Percentiles rank a stretch among this genome's conserved stretches.
These are phyloP conservation scores for Urocyon cinereoargenteus DNA, from an alignment of 2,797 vertebrate species.

Conservation along the genomic window DNA sequence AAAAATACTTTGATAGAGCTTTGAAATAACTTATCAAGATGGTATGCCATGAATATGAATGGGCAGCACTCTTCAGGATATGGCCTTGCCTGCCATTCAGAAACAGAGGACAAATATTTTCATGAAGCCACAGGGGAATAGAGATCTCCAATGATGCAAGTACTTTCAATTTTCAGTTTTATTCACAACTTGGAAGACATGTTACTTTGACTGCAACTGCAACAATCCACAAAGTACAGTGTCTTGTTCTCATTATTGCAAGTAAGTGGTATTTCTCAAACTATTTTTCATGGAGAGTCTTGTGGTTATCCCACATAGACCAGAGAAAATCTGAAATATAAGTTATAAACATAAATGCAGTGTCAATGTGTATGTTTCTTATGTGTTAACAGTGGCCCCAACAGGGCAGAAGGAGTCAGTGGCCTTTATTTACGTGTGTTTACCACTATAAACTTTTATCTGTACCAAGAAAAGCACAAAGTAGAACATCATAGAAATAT, in stretches of 20 bases:
- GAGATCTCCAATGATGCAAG: not conserved
- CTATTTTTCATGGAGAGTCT: not conserved
- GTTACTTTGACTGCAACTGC: not conserved
- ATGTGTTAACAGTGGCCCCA: not conserved
- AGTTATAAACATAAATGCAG: not conserved
- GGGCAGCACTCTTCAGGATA: not conserved
- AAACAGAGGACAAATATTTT: constrained; percentile 41
- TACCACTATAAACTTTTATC: not conserved
- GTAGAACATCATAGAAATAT: constrained; percentile 46
- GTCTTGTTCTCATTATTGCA: not conserved
- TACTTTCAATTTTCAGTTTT: constrained; percentile 33
- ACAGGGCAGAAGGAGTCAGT: not conserved
- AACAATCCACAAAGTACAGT: not conserved
- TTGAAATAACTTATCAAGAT: constrained; percentile 32
- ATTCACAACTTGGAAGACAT: not conserved
- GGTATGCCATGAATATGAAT: constrained; percentile 45
- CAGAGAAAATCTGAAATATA: constrained; percentile 22
- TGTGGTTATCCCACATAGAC: not conserved
- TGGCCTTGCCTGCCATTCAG: not conserved
- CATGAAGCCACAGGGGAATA: not conserved
- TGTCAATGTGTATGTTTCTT: not conserved
- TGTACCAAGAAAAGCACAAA: not conserved
- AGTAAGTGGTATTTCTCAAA: not conserved
- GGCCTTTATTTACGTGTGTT: not conserved
- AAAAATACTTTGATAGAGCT: constrained; percentile 8